Conservation (phyloP, 2,888 invertebrate genomes). For the Schizaphis graminum region DNA sequence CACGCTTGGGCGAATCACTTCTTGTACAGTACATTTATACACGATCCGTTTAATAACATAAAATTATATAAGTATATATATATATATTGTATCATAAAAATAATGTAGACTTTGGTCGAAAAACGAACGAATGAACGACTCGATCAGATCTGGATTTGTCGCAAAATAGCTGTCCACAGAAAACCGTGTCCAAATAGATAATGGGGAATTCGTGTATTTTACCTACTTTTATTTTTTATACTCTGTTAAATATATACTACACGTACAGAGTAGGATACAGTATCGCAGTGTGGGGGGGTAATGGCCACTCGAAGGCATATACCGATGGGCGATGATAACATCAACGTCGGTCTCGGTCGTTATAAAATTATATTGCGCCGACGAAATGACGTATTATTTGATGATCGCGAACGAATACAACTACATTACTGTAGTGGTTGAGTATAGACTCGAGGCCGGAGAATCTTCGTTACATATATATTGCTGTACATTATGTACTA, state of each 20-base stretch:
- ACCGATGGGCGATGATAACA: too few relatives aligned
- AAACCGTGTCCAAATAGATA: conserved; percentile 1
- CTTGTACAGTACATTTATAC: background rate
- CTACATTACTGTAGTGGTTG: background rate
- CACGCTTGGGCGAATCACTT: background rate
- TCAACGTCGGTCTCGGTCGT: background rate
- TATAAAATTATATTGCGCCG: background rate
- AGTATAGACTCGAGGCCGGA: background rate
- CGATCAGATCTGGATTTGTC: background rate
- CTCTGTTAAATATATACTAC: background rate
- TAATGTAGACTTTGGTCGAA: background rate
- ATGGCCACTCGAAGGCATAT: background rate
- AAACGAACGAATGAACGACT: background rate
- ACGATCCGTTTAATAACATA: background rate
- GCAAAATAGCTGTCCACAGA: background rate
- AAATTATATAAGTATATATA: background rate
- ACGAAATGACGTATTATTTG: background rate
- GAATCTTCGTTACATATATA: background rate
- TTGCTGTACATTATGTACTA: background rate
- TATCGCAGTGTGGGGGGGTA: background rate
- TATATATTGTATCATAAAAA: background rate
- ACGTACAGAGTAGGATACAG: background rate
- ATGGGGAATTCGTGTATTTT: conserved; percentile 34
- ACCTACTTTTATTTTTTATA: background rate
- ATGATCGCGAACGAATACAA: background rate